Evolutionary conservation across 2,113 vertebrate species (phyloP).

Genomic region (Prochilodus magdalenae): DNA sequence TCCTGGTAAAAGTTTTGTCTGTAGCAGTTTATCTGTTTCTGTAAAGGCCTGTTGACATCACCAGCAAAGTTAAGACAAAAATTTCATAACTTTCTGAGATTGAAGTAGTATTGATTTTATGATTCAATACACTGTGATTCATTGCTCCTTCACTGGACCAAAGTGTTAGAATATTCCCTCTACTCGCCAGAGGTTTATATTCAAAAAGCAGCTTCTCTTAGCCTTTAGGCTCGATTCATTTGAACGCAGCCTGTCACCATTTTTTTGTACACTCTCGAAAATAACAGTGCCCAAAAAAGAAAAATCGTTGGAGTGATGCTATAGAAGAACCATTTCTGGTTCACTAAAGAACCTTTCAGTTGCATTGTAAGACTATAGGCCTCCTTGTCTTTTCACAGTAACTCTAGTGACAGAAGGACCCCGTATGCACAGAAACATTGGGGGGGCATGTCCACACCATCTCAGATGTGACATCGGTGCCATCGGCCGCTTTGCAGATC

Average conservation of each 20-base stretch:
- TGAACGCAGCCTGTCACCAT: neutral
- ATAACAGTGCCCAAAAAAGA: neutral
- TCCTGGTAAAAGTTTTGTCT: neutral
- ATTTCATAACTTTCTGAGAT: neutral
- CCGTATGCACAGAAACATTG: neutral
- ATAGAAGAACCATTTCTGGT: too few relatives aligned
- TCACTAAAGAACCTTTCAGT: too few relatives aligned
- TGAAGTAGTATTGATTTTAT: neutral
- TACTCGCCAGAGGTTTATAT: neutral
- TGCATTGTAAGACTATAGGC: neutral
- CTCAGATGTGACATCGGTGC: constrained; percentile 10
- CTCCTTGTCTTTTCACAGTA: neutral
- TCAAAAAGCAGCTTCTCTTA: neutral
- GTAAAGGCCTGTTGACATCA: neutral
- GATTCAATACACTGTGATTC: neutral
- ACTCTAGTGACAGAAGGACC: neutral
- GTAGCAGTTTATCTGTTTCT: neutral
- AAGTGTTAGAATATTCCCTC: neutral
- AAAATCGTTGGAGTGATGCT: neutral
- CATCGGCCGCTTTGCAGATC: neutral
- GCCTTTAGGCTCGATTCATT: neutral
- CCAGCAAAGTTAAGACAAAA: neutral
- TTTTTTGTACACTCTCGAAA: neutral
- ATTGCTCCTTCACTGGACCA: neutral
- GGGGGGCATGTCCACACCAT: constrained; percentile 7